These are phyloP conservation scores for Caerostris darwini DNA, from an alignment of 1,140 invertebrate genomes.

Conservation along the genomic window DNA sequence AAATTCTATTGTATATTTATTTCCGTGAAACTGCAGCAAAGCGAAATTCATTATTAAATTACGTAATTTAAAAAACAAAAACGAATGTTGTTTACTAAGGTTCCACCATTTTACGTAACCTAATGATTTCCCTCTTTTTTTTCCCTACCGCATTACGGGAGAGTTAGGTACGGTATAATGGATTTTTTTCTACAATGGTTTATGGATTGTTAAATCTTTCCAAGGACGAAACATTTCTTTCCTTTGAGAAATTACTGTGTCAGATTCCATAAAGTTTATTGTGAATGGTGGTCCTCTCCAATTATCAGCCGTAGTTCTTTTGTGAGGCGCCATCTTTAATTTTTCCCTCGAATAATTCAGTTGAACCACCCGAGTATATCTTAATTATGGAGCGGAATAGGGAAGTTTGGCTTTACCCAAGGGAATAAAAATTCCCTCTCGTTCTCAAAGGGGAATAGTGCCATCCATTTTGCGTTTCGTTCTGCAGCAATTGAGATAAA, in stretches of 20 bases:
- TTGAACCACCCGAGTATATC: background rate
- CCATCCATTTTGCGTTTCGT: background rate
- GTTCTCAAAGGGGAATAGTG: background rate
- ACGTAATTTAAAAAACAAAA: no score
- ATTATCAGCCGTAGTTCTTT: background rate
- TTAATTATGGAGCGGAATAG: slow-evolving; percentile 1
- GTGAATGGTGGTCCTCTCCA: background rate
- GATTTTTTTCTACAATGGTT: background rate
- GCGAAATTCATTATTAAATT: no score
- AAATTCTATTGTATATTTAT: no score
- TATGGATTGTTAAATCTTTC: background rate
- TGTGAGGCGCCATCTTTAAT: background rate
- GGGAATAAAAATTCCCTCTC: background rate
- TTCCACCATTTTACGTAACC: no score
- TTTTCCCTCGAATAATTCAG: background rate
- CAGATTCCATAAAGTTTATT: background rate
- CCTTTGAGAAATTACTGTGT: background rate
- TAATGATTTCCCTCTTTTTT: no score
- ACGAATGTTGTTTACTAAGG: no score
- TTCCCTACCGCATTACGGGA: no score
- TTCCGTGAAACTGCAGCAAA: no score
- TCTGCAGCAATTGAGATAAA: background rate
- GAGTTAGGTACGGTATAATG: background rate
- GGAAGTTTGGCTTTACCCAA: background rate
- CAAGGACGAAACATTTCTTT: background rate